Evolutionary conservation across 2,888 invertebrate genomes (phyloP).

Genomic region (Labia minor): DNA sequence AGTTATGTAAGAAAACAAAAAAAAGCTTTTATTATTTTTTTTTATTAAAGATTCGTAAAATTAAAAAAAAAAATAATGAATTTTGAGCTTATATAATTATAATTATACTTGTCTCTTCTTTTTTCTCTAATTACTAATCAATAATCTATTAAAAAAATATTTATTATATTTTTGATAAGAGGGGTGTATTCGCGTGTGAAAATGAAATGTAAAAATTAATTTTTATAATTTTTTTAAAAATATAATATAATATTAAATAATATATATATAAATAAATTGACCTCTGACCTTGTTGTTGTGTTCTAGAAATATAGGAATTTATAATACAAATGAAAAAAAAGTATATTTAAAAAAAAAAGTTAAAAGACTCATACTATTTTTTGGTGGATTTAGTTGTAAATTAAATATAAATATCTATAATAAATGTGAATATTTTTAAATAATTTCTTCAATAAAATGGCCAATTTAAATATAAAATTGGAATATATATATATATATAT

Average conservation of each 20-base stretch:
- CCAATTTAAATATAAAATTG: no score
- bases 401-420: not conserved
- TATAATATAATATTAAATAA: not conserved
- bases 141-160: not conserved
- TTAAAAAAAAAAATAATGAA: no score
- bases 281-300: conserved; percentile 2
- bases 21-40: no score
- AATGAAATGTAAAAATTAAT: not conserved
- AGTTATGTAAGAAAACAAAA: no score
- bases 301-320: not conserved
- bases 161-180: not conserved
- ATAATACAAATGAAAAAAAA: not conserved
- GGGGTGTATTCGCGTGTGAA: not conserved
- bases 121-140: not conserved
- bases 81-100: no score
- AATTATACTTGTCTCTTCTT: no score
- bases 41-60: no score
- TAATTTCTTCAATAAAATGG: no score
- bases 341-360: no score
- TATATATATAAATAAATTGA: not conserved
- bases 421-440: not conserved
- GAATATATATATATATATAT: no score
- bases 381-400: conserved; percentile 6
- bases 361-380: not conserved
- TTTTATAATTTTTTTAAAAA: not conserved